Conservation (phyloP, 1,140 invertebrate genomes). For the Agrilus planipennis region DNA sequence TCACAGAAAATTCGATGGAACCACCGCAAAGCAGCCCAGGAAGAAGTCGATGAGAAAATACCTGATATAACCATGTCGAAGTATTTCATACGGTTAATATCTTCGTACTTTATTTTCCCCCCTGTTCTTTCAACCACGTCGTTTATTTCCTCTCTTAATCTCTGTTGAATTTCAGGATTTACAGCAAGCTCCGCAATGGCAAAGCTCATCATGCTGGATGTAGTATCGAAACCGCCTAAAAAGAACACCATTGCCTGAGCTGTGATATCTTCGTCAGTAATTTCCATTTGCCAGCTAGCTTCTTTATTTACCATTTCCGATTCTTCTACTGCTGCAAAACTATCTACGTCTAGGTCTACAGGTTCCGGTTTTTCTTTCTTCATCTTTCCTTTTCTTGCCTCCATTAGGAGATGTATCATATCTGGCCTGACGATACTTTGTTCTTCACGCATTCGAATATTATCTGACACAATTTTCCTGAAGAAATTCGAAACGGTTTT, state of each 20-base stretch:
- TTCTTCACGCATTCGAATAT: slow-evolving; percentile 30
- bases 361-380: too few relatives aligned
- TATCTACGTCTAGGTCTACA: slow-evolving; percentile 29
- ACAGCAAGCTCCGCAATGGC: slow-evolving; percentile 36
- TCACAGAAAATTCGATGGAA: background rate
- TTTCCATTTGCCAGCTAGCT: slow-evolving; percentile 12
- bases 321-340: slow-evolving; percentile 30
- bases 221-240: slow-evolving; percentile 50
- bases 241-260: slow-evolving; percentile 48
- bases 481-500: slow-evolving; percentile 19
- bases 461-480: slow-evolving; percentile 23
- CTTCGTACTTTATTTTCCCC: slow-evolving; percentile 18
- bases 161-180: slow-evolving; percentile 39
- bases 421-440: slow-evolving; percentile 32
- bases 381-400: slow-evolving; percentile 32
- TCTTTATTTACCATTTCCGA: slow-evolving; percentile 5
- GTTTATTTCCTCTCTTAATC: slow-evolving; percentile 29
- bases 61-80: slow-evolving; percentile 25
- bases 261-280: slow-evolving; percentile 46
- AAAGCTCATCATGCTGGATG: slow-evolving; percentile 26
- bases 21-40: too few relatives aligned
- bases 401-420: slow-evolving; percentile 36
- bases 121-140: slow-evolving; percentile 8
- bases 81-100: slow-evolving; percentile 22
- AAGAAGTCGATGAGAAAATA: background rate